Conservation (phyloP, 2,797 vertebrate species). For the Crocodylus rhombifer region DNA sequence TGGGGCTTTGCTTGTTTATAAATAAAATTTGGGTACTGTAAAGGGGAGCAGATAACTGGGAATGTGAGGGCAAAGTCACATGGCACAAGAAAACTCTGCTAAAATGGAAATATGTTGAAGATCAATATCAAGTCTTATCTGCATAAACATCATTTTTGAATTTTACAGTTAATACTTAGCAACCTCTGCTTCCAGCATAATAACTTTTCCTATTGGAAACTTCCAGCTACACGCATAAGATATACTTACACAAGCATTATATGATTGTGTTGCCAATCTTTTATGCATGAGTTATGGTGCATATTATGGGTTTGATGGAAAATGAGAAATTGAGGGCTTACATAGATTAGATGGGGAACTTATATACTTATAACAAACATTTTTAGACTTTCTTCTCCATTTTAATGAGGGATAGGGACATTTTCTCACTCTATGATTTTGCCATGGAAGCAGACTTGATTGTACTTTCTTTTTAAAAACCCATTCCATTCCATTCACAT, state of each 20-base stretch:
- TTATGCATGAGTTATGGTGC: conserved; percentile 51
- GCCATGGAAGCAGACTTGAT: not conserved
- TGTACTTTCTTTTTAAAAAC: not conserved
- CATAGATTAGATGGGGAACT: conserved; percentile 9
- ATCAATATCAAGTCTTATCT: conserved; percentile 33
- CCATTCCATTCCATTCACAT: not conserved
- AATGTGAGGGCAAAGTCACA: not conserved
- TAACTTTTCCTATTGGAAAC: conserved; percentile 46
- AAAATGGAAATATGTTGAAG: conserved; percentile 22
- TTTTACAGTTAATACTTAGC: conserved; percentile 57
- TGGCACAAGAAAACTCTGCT: conserved; percentile 16
- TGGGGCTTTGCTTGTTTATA: not conserved
- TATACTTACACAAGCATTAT: conserved; percentile 37
- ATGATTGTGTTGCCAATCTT: conserved; percentile 50
- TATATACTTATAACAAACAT: conserved; percentile 14
- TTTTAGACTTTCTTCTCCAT: conserved; percentile 9
- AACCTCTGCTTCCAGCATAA: conserved; percentile 49
- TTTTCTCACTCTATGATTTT: not conserved
- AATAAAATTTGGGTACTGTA: conserved; percentile 4
- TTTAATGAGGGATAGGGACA: conserved; percentile 12
- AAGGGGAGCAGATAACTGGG: not conserved
- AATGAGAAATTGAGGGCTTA: conserved; percentile 56
- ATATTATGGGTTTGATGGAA: conserved; percentile 39
- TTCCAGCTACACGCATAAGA: conserved; percentile 46
- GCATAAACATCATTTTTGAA: conserved; percentile 53